Base-by-base conservation (phyloP, 2,113 vertebrate genomes). In the Monarcha castaneiventris region DNA sequence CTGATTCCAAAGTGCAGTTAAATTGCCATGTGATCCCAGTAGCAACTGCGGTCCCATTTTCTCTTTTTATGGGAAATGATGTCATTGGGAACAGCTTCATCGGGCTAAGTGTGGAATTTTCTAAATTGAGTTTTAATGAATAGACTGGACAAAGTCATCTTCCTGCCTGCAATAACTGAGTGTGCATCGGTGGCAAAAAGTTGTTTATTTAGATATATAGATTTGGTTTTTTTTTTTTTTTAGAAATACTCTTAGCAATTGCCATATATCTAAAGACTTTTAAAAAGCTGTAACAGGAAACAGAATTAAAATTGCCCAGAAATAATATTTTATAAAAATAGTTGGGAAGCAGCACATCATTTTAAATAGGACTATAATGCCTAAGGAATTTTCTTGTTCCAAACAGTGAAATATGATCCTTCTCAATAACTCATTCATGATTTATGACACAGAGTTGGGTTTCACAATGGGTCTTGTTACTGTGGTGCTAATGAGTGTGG, bases 41-140 rank as follows among this genome's bases (percentile, higher is more conserved):
- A 83, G 59, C 71, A 85, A 91, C 39, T 54, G 66, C 13, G 20
- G 48, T 11, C 61, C 56, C 39, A 32, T 71, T 67, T 73, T 74
- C 56, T 89, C 58, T 87, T 95, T 90, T 85, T 87, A 87, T 73
- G 73, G 85, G 72, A 73, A 82, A 93, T 46, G 7, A 91, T 73
- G 66, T 76, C 43, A 89, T 26, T 39, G 23, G 29, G 75, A 91
- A 86, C 51, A 84, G 51, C 41, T 78, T 67, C 51, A 62, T 27
- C 0, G 2, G 48, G 77, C 66, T 64, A 68, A 87, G 49, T 6
- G 44, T 56, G 23, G 74, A 81, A 52, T 82, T 91, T 92, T 89
- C 89, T 94, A 84, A 92, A 86, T 11, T 35, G 39, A 80, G 35
- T 77, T 93, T 87, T 48, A 79, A 46, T 66, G 26, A 89, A 85